Percentiles rank a stretch among this genome's conserved stretches.
phyloP scores from a whole-genome alignment of 2,888 invertebrate genomes.

The Caenorhabditis sp. region DNA sequence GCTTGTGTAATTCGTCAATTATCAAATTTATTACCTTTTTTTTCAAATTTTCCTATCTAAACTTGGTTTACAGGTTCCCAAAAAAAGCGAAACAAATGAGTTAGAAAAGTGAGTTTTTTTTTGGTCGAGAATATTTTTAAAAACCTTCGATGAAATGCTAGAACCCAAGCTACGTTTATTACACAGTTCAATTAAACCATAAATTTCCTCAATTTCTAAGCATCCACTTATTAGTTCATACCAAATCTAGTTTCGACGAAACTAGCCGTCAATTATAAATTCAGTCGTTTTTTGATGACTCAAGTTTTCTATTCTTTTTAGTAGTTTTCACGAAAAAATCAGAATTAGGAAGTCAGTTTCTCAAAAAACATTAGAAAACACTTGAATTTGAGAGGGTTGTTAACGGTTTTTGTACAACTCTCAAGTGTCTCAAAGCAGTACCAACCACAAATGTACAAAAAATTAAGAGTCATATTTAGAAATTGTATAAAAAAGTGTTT shows the following conservation, averaged over 20 bases:
- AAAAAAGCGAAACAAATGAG: too few relatives aligned
- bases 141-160: too few relatives aligned
- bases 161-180: too few relatives aligned
- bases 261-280: too few relatives aligned
- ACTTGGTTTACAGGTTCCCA: background rate
- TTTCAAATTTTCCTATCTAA: constrained; percentile 6
- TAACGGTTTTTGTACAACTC: background rate
- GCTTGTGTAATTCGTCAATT: background rate
- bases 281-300: too few relatives aligned
- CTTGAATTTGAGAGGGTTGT: background rate
- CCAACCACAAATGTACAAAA: background rate
- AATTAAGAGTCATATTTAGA: too few relatives aligned
- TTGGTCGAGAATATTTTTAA: background rate
- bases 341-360: too few relatives aligned
- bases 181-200: background rate
- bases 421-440: background rate
- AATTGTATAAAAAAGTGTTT: too few relatives aligned
- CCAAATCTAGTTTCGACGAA: background rate
- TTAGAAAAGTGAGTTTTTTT: background rate
- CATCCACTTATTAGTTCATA: background rate
- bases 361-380: too few relatives aligned
- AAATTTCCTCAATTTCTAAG: background rate
- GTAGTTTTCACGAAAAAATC: too few relatives aligned
- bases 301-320: too few relatives aligned
- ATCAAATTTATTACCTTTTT: background rate